Evolutionary conservation across 1,140 invertebrate genomes (phyloP).

Genomic region (Atta colombica): DNA sequence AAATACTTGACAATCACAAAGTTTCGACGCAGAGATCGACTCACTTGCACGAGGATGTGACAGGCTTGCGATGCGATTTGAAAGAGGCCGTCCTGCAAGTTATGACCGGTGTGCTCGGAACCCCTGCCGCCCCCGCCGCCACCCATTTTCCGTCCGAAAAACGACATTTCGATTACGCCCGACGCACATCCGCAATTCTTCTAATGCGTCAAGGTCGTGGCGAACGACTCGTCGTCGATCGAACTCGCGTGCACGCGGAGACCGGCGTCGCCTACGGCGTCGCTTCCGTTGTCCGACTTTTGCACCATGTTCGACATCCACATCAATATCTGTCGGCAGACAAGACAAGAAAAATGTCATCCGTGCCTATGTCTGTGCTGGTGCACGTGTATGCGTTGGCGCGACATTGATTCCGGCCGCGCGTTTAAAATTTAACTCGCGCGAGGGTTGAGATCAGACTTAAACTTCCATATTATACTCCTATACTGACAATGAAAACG

Average conservation of each 20-base stretch:
- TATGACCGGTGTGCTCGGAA: constrained; percentile 83
- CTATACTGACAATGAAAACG: constrained; percentile 1
- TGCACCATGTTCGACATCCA: constrained; percentile 48
- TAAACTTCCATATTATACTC: background rate
- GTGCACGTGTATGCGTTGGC: background rate
- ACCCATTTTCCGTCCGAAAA: constrained; percentile 80
- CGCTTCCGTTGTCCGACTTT: constrained; percentile 47
- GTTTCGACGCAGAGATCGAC: background rate
- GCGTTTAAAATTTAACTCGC: constrained; percentile 54
- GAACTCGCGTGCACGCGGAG: constrained; percentile 34
- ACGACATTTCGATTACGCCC: constrained; percentile 78
- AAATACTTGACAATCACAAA: constrained; percentile 18
- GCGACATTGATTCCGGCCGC: constrained; percentile 18
- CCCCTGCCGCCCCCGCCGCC: constrained; percentile 53
- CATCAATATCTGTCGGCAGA: constrained; percentile 50
- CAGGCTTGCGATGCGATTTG: constrained; percentile 91
- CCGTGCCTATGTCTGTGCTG: constrained; percentile 9
- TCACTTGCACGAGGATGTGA: constrained; percentile 89
- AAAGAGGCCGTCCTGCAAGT: constrained; percentile 90
- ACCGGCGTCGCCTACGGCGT: constrained; percentile 22
- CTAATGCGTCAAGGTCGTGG: constrained; percentile 40
- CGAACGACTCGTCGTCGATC: constrained; percentile 32
- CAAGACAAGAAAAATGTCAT: constrained; percentile 53
- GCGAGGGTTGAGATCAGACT: constrained; percentile 20
- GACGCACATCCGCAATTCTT: constrained; percentile 19